phyloP scores from a whole-genome alignment of 2,888 invertebrate species.

The Patella ulyssiponensis region DNA sequence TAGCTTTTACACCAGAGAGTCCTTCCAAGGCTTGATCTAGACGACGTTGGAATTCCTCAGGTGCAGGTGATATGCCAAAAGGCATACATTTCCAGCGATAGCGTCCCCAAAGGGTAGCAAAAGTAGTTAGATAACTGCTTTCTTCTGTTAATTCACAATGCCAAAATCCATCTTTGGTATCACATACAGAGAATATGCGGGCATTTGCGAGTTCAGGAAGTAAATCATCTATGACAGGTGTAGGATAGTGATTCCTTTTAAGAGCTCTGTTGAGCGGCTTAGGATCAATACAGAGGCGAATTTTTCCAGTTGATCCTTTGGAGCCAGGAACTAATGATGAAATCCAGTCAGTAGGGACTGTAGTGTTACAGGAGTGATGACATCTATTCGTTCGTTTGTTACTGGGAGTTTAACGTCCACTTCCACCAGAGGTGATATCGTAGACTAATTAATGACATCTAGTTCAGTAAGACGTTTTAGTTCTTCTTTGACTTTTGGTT shows the following conservation, averaged over 20 bases:
- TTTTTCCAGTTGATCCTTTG: slow-evolving; percentile 20
- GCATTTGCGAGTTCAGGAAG: too few relatives aligned
- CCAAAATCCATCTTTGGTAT: slow-evolving; percentile 36
- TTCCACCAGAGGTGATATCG: too few relatives aligned
- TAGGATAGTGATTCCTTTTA: slow-evolving; percentile 29
- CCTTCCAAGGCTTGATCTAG: slow-evolving; percentile 25
- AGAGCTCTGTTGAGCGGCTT: slow-evolving; percentile 35
- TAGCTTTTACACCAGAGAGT: slow-evolving; percentile 25
- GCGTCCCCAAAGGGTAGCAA: slow-evolving; percentile 42
- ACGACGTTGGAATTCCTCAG: slow-evolving; percentile 41
- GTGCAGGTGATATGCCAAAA: slow-evolving; percentile 36
- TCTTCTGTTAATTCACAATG: slow-evolving; percentile 30
- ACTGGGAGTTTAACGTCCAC: too few relatives aligned
- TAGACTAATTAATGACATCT: too few relatives aligned
- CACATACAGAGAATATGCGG: slow-evolving; percentile 18
- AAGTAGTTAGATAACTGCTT: slow-evolving; percentile 37
- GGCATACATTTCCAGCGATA: too few relatives aligned
- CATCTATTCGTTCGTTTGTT: too few relatives aligned
- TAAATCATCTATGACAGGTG: slow-evolving; percentile 22
- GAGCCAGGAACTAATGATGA: slow-evolving; percentile 32
- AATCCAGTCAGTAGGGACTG: too few relatives aligned
- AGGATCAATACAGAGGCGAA: slow-evolving; percentile 38
- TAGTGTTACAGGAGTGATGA: slow-evolving; percentile 30
- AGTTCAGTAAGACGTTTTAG: not conserved
- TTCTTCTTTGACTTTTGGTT: not conserved